Conservation (phyloP, 2,797 vertebrate species). For the Thamnophis elegans region DNA sequence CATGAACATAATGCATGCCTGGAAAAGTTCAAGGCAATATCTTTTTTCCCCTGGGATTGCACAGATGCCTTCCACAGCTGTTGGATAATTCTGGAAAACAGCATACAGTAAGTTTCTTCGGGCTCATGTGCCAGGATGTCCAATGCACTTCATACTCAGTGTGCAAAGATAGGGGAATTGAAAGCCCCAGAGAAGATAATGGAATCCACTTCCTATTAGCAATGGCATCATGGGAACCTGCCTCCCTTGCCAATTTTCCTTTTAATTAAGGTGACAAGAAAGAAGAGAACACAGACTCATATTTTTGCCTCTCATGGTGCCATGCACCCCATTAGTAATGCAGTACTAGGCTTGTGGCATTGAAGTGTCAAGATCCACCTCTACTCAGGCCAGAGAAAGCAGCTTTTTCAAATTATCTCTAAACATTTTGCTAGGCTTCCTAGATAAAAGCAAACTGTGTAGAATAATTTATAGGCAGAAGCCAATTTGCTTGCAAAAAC, state of each 20-base stretch:
- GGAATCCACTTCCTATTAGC: not conserved
- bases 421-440: conserved; percentile 54
- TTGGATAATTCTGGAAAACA: not conserved
- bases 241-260: not conserved
- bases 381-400: conserved; percentile 53
- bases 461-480: conserved; percentile 73
- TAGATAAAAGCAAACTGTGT: conserved; percentile 57
- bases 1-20: not conserved
- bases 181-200: not conserved
- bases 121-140: not conserved
- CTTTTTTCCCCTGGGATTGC: not conserved
- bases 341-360: conserved; percentile 10
- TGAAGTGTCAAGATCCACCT: conserved; percentile 43
- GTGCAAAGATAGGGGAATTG: not conserved
- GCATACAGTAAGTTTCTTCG: not conserved
- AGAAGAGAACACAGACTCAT: not conserved
- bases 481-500: conserved; percentile 64
- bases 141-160: not conserved
- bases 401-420: conserved; percentile 60
- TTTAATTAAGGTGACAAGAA: conserved; percentile 35
- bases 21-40: not conserved
- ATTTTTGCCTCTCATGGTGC: not conserved
- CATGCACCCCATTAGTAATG: conserved; percentile 14
- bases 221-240: not conserved
- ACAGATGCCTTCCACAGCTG: not conserved